These are phyloP conservation scores for Drosophila ironensis DNA, from an alignment of 1,140 invertebrate species.

Conservation along the genomic window DNA sequence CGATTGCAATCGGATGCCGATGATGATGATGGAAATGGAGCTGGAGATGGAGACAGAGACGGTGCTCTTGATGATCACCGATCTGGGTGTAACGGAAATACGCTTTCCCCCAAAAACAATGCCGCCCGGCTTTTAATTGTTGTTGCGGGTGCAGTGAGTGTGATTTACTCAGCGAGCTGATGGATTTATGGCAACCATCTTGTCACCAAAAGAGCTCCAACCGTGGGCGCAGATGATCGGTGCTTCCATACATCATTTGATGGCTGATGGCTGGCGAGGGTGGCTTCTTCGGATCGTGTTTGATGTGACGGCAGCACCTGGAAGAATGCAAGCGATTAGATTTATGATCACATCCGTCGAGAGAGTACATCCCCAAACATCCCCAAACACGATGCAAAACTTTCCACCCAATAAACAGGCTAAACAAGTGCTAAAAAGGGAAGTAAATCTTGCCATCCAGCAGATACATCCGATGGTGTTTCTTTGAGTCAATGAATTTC, in stretches of 20 bases:
- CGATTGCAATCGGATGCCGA: conserved; percentile 47
- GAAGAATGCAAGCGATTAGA: conserved; percentile 63
- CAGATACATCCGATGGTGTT: conserved; percentile 10
- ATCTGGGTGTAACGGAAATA: conserved; percentile 66
- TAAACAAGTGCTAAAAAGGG: conserved; percentile 16
- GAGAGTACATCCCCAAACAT: neutral
- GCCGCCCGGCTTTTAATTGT: conserved; percentile 55
- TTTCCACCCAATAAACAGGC: neutral
- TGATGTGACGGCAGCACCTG: conserved; percentile 64
- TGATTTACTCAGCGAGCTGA: conserved; percentile 69
- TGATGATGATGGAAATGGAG: conserved; percentile 31
- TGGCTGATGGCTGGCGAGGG: conserved; percentile 14
- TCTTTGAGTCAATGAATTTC: conserved; percentile 16
- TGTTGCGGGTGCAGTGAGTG: conserved; percentile 18
- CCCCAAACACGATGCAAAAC: neutral
- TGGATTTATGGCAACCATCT: conserved; percentile 77
- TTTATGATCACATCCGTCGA: conserved; percentile 55
- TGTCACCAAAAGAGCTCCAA: conserved; percentile 44
- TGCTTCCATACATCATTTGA: conserved; percentile 56
- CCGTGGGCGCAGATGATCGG: conserved; percentile 37
- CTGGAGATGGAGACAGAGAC: no score
- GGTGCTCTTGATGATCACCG: conserved; percentile 64
- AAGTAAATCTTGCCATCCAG: conserved; percentile 11
- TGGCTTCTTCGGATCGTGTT: conserved; percentile 20
- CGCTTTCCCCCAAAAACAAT: conserved; percentile 46